These are phyloP conservation scores for Agonopterix heracliana DNA, from an alignment of 2,888 invertebrate species.

Conservation along the genomic window DNA sequence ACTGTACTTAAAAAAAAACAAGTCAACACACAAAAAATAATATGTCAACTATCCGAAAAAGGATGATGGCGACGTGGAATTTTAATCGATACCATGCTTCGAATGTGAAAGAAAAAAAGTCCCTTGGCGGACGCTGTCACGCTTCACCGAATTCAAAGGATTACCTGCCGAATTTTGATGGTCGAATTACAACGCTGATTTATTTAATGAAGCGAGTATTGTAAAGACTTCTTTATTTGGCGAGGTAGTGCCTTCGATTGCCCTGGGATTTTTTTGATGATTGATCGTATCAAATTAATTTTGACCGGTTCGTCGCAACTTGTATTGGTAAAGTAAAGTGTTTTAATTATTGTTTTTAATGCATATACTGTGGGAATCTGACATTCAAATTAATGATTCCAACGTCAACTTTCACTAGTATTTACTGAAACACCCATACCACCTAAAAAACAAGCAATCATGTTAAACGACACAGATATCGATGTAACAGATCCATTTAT, in stretches of 20 bases:
- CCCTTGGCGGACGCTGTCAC: conserved; percentile 31
- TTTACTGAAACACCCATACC: too few relatives aligned
- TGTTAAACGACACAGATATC: conserved; percentile 31
- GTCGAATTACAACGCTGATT: conserved; percentile 43
- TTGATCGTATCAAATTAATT: conserved; percentile 32
- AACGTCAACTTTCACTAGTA: too few relatives aligned
- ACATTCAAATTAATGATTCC: too few relatives aligned
- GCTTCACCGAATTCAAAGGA: conserved; percentile 43
- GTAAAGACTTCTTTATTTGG: conserved; percentile 39
- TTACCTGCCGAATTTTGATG: conserved; percentile 52
- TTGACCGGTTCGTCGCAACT: conserved; percentile 10
- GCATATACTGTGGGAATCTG: too few relatives aligned
- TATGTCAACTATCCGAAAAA: conserved; percentile 41
- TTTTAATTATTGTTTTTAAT: too few relatives aligned
- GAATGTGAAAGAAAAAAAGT: conserved; percentile 34
- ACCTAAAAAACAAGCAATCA: too few relatives aligned
- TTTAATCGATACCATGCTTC: conserved; percentile 48
- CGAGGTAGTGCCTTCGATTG: conserved; percentile 15
- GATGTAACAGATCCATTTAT: conserved; percentile 45
- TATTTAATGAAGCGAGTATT: conserved; percentile 40
- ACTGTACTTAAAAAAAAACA: conserved; percentile 5
- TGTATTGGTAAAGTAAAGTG: neutral
- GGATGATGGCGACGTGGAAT: conserved; percentile 44
- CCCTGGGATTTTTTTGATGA: conserved; percentile 26
- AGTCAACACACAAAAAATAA: conserved; percentile 25